Evolutionary conservation across 2,888 invertebrate species (phyloP).

Genomic region (Drosophila fulvimacula): DNA sequence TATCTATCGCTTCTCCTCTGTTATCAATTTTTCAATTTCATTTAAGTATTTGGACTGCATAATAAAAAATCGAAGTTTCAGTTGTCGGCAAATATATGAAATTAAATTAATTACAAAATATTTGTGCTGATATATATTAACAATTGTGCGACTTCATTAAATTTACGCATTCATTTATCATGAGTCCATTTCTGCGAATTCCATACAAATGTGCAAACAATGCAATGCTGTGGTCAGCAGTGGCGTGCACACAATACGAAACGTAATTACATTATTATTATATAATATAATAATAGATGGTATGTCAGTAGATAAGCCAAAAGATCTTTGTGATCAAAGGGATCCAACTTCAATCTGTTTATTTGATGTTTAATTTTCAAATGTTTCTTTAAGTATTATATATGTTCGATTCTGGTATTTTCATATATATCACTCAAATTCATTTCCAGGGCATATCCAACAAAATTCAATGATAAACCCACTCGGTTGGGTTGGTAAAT

Average conservation of each 20-base stretch:
- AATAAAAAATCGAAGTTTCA: neutral
- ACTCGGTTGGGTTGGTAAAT: conserved; percentile 19
- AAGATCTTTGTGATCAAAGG: neutral
- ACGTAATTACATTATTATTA: no score
- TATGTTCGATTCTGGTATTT: no score
- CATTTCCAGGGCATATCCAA: neutral
- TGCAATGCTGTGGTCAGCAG: conserved; percentile 36
- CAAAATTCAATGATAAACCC: conserved; percentile 7
- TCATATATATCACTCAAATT: no score
- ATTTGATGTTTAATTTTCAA: no score
- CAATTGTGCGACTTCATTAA: conserved; percentile 78
- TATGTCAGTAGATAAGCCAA: neutral
- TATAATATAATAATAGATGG: no score
- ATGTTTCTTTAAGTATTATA: neutral
- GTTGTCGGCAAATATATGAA: neutral
- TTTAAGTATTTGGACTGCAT: neutral
- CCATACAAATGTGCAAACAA: conserved; percentile 57
- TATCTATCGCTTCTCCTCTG: neutral
- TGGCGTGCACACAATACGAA: neutral
- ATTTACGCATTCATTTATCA: conserved; percentile 68
- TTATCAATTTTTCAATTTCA: neutral
- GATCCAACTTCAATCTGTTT: no score
- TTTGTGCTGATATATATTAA: conserved; percentile 40
- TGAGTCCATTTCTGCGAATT: conserved; percentile 52
- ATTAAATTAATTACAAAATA: conserved; percentile 42